Evolutionary conservation across 2,797 vertebrate species (phyloP).

Genomic region (Ateles fusciceps): DNA sequence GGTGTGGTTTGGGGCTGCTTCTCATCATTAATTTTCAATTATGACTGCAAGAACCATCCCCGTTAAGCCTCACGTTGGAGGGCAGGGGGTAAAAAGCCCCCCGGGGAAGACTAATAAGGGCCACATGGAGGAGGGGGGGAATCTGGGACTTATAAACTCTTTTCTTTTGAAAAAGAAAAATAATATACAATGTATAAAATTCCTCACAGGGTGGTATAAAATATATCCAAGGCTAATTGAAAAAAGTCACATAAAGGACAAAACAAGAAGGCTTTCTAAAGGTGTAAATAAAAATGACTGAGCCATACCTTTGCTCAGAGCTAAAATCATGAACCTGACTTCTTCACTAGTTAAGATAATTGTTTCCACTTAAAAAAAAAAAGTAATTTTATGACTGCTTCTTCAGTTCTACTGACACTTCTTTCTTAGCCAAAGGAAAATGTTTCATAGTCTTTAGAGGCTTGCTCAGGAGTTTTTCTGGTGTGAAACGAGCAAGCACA

Average conservation of each 20-base stretch:
- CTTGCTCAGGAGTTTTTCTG: neutral
- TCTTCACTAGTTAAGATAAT: conserved; percentile 4
- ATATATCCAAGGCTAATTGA: conserved; percentile 39
- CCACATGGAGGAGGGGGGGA: neutral
- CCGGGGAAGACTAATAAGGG: conserved; percentile 51
- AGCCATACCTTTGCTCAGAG: neutral
- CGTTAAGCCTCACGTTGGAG: conserved; percentile 29
- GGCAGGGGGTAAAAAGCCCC: conserved; percentile 47
- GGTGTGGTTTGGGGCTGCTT: conserved; percentile 56
- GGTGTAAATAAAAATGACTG: neutral
- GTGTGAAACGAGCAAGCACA: neutral
- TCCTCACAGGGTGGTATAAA: conserved; percentile 1
- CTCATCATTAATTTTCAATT: conserved; percentile 71
- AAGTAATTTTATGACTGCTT: neutral
- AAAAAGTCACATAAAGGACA: conserved; percentile 58
- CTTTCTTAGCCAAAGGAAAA: neutral
- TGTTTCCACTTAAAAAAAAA: neutral
- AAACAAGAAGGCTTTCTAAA: conserved; percentile 29
- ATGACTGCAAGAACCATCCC: conserved; percentile 48
- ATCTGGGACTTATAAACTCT: neutral
- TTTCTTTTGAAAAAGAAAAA: conserved; percentile 48
- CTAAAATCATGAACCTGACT: neutral
- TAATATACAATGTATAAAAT: conserved; percentile 51
- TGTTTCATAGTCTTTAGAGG: neutral
- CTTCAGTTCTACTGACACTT: neutral